Conservation (phyloP, 1,140 invertebrate species). For the Pogonognathellus flavescens region DNA sequence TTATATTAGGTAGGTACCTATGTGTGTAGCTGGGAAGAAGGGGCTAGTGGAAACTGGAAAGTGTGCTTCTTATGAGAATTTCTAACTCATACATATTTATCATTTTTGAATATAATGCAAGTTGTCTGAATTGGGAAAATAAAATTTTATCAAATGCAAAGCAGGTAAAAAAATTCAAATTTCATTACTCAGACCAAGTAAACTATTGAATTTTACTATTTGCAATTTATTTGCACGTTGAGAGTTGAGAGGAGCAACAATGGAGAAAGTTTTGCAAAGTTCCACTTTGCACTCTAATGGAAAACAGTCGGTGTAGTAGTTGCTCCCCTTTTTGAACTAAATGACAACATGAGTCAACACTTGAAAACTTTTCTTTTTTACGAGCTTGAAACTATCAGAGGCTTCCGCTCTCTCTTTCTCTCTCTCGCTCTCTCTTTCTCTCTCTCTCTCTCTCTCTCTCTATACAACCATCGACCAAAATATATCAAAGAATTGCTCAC, state of each 20-base stretch:
- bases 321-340: neutral
- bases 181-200: too few species aligned
- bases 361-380: slow-evolving; percentile 16
- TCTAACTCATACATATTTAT: too few species aligned
- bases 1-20: too few species aligned
- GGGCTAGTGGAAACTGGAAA: too few species aligned
- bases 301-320: neutral
- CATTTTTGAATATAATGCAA: too few species aligned
- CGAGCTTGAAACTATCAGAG: neutral
- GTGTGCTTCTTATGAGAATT: too few species aligned
- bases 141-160: neutral
- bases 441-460: too few species aligned
- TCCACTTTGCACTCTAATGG: neutral
- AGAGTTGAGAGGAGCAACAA: neutral
- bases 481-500: too few species aligned
- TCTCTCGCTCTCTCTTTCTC: neutral
- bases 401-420: neutral
- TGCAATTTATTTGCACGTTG: slow-evolving; percentile 26
- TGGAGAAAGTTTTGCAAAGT: slow-evolving; percentile 3
- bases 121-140: too few species aligned
- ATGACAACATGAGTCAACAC: slow-evolving; percentile 17
- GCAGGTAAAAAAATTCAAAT: neutral
- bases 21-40: too few species aligned
- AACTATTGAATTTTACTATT: slow-evolving; percentile 37
- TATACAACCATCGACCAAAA: too few species aligned